Evolutionary conservation across 2,888 invertebrate genomes (phyloP), one percentile per base, ranked within the genome.

Genomic region (Tipula confusa): DNA sequence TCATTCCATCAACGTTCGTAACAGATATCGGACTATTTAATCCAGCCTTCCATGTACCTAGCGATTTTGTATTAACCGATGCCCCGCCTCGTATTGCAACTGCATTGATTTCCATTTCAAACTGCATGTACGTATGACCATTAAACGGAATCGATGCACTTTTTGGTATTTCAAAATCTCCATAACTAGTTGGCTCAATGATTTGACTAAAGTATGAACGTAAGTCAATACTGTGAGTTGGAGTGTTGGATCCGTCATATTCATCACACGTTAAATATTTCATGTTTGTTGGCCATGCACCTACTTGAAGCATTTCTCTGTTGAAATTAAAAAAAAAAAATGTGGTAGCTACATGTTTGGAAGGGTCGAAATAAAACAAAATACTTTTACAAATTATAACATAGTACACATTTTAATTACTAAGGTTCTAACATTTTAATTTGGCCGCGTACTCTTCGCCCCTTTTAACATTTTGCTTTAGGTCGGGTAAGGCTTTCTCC

Each of bases 1-100:
- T 92, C 91, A 95, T 93, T 83, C 92, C 92, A 85, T 91, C 91
- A 80, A 93, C 92, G 88, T 93, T 93, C 85, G 91, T 91, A 86
- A 94, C 92, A 82, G 92, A 90, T 83, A 97, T 89, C 11, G 93
- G 92, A 43, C 92, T 92, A 84, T 93, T 91, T 29, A 95, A 91
- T 28, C 95, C 95, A 13, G 96, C 94, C 86, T 93, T 92, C 96
- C 96, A 97, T 3, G 92, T 92, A 64, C 95, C 96, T 84, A 96
- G 89, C 15, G 91, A 89, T 84, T 93, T 92, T 79, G 94, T 93
- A 85, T 94, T 94, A 83, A 94, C 93, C 0, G 94, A 92, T 83
- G 94, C 93, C 0, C 95, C 94, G 85, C 94, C 93, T 86, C 93
- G 91, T 33, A 96, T 93, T 13, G 93, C 92, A 31, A 95, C 92